A percentile compares a stretch with the other conserved stretches of the same genome.
Evolutionary conservation across 2,797 vertebrate genomes (phyloP).

Genomic region (Microctenopoma stevenorrisi): DNA sequence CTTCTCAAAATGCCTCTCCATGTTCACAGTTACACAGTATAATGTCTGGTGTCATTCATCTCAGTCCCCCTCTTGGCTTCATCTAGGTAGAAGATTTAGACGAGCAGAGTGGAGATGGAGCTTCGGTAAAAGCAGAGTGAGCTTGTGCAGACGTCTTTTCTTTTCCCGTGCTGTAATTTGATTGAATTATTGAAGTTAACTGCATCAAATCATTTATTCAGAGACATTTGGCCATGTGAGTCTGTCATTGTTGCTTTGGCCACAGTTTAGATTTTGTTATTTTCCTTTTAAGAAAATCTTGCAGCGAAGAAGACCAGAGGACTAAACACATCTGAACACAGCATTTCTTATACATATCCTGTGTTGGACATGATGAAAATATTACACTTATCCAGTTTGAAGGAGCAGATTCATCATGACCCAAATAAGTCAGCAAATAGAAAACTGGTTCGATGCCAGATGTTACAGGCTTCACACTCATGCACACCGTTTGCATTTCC

Average conservation of each 20-base stretch:
- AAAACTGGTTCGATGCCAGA: constrained; percentile 16
- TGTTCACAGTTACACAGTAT: constrained; percentile 58
- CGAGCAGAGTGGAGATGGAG: background rate
- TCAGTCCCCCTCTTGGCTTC: constrained; percentile 21
- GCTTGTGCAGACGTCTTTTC: background rate
- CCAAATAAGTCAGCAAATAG: constrained; percentile 28
- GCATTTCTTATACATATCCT: constrained; percentile 1
- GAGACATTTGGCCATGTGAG: background rate
- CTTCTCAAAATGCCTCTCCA: constrained; percentile 60
- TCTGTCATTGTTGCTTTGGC: background rate
- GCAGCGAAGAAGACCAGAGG: too few species aligned
- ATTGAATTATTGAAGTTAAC: background rate
- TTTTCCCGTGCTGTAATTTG: background rate
- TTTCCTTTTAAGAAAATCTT: too few species aligned
- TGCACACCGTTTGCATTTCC: constrained; percentile 47
- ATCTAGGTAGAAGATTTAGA: constrained; percentile 9
- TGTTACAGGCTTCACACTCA: constrained; percentile 34
- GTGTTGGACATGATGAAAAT: constrained; percentile 1
- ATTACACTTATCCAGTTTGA: background rate
- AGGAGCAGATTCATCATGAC: constrained; percentile 33
- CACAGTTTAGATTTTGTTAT: too few species aligned
- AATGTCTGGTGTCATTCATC: constrained; percentile 63
- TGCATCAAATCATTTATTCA: background rate
- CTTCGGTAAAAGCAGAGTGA: background rate
- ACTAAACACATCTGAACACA: too few species aligned